A percentile compares a stretch with the other conserved stretches of the same genome.
Conservation (phyloP, 2,797 vertebrate species). For the Iguana delicatissima region DNA sequence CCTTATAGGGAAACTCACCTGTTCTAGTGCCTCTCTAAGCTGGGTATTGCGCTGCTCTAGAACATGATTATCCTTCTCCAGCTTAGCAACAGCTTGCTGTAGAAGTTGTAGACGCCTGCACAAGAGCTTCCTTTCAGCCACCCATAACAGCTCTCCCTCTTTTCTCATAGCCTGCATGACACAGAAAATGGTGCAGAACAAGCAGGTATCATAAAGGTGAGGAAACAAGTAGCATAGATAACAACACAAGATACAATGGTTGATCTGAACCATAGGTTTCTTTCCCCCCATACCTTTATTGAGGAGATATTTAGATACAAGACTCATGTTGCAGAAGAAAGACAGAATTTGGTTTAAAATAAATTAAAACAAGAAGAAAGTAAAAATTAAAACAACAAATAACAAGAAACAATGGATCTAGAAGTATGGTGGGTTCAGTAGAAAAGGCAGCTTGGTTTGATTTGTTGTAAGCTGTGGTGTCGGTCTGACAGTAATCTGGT, state of each 20-base stretch:
- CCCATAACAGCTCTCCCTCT: slow-evolving; percentile 37
- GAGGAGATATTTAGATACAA: no score
- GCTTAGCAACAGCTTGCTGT: slow-evolving; percentile 65
- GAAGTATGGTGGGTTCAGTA: no score
- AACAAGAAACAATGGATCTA: no score
- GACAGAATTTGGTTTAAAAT: no score
- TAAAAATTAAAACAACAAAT: no score
- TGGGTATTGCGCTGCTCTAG: slow-evolving; percentile 68
- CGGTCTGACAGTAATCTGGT: no score
- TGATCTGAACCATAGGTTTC: neutral
- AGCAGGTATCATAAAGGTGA: slow-evolving; percentile 10
- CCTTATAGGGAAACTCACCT: slow-evolving; percentile 48
- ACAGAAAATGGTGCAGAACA: slow-evolving; percentile 1
- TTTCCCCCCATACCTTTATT: no score
- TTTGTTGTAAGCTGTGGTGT: no score
- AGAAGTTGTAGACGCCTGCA: slow-evolving; percentile 69
- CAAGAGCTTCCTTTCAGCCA: slow-evolving; percentile 60
- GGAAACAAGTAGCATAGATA: neutral
- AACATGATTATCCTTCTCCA: slow-evolving; percentile 73
- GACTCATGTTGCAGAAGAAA: no score
- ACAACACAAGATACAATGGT: neutral
- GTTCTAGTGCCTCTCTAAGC: slow-evolving; percentile 67
- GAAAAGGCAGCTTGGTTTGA: no score
- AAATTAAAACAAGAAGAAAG: no score
- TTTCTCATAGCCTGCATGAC: slow-evolving; percentile 50